phyloP scores from a whole-genome alignment of 64 coral and sea anemone species.

The Dendrophyllia cribrosa region DNA sequence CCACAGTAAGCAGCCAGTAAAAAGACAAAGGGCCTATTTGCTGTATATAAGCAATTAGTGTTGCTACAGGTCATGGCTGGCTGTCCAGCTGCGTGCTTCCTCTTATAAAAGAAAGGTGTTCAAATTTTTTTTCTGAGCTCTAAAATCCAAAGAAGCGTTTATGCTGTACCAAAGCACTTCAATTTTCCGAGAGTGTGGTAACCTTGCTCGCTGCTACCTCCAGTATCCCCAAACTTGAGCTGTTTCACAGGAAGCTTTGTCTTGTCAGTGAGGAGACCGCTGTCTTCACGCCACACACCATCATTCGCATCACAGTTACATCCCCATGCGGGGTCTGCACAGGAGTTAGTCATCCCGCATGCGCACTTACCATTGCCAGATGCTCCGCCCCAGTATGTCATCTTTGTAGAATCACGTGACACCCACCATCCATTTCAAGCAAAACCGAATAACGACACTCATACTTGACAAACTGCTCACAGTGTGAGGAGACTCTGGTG shows the following conservation, averaged over 20 bases:
- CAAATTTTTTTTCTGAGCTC: no score
- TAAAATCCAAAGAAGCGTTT: no score
- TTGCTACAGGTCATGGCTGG: no score
- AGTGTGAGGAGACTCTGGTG: not conserved
- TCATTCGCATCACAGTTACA: not conserved
- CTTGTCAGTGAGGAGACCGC: not conserved
- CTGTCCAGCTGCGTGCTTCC: no score
- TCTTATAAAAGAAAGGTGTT: no score
- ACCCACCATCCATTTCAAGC: constrained; percentile 27
- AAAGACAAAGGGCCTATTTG: no score
- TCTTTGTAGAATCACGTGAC: constrained; percentile 7
- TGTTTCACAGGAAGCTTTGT: not conserved
- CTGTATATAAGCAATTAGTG: no score
- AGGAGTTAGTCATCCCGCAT: constrained; percentile 31
- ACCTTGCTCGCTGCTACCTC: not conserved
- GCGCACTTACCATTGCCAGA: constrained; percentile 10
- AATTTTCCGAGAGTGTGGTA: constrained; percentile 1
- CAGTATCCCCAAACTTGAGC: constrained; percentile 2
- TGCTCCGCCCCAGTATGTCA: constrained; percentile 54
- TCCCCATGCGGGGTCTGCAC: not conserved
- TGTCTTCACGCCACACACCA: not conserved
- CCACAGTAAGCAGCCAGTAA: no score
- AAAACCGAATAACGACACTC: not conserved
- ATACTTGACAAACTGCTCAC: constrained; percentile 42
- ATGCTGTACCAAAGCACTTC: not conserved